A percentile compares a stretch with the other conserved stretches of the same genome.
Evolutionary conservation across 2,113 vertebrate genomes (phyloP).

Genomic region (Pao palembangensis): DNA sequence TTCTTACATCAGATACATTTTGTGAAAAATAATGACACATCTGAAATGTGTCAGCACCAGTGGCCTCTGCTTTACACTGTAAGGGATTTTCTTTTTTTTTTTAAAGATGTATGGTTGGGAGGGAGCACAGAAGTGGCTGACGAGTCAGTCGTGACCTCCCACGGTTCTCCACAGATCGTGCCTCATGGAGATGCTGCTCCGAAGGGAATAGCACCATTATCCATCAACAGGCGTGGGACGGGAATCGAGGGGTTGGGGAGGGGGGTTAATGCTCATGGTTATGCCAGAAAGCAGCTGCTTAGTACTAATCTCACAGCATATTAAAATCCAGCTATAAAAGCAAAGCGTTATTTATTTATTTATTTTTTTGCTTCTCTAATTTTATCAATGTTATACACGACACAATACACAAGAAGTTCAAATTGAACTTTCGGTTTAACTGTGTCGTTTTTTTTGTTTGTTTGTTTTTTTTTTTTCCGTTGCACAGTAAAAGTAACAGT

Average conservation of each 20-base stretch:
- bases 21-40: too few species aligned
- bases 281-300: conserved; percentile 57
- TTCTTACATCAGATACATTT: too few species aligned
- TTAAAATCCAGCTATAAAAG: conserved; percentile 56
- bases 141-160: conserved; percentile 62
- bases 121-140: conserved; percentile 26
- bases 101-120: conserved; percentile 12
- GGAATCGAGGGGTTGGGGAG: conserved; percentile 37
- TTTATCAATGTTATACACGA: neutral
- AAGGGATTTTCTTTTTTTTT: conserved; percentile 4
- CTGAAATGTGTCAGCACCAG: too few species aligned
- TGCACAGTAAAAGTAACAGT: neutral
- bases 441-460: neutral
- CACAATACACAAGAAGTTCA: neutral
- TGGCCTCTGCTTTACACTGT: too few species aligned
- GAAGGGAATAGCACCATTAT: conserved; percentile 60
- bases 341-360: conserved; percentile 6
- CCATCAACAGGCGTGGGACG: conserved; percentile 63
- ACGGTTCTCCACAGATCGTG: conserved; percentile 60
- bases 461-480: neutral
- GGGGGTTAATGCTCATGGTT: conserved; percentile 55
- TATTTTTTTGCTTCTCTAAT: neutral
- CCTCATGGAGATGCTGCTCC: conserved; percentile 51
- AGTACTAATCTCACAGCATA: conserved; percentile 59
- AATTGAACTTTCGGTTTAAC: neutral